phyloP scores from a whole-genome alignment of 2,888 invertebrate genomes.

The Torymus aiolomorphi region DNA sequence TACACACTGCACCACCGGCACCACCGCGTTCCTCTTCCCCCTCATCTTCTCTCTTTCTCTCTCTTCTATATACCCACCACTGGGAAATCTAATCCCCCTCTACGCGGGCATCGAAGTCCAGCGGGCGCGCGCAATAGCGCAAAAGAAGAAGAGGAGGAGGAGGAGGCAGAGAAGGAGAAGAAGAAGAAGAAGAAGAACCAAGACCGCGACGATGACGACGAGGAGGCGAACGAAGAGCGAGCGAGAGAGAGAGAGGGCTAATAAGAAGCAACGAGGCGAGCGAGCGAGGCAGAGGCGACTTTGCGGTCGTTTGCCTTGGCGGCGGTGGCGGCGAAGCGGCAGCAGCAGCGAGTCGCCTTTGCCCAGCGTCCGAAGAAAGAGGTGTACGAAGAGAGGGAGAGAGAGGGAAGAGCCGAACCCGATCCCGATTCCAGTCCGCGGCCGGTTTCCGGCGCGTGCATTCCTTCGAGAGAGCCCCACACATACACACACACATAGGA shows the following conservation, averaged over 20 bases:
- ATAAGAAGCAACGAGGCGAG: constrained; percentile 37
- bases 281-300: constrained; percentile 36
- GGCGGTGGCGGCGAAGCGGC: neutral
- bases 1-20: neutral
- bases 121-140: neutral
- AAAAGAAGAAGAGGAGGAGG: constrained; percentile 16
- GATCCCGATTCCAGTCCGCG: constrained; percentile 73
- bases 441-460: constrained; percentile 73
- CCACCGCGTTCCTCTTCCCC: neutral
- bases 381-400: constrained; percentile 38
- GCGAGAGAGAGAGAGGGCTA: constrained; percentile 26
- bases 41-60: too few species aligned
- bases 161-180: constrained; percentile 29
- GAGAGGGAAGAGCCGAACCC: constrained; percentile 62
- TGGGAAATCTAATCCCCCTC: constrained; percentile 38
- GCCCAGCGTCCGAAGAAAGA: constrained; percentile 40
- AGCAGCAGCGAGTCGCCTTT: constrained; percentile 45
- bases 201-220: constrained; percentile 9
- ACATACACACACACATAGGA: neutral
- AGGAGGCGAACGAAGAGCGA: constrained; percentile 28
- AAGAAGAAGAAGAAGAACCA: constrained; percentile 39
- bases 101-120: neutral
- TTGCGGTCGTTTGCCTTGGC: constrained; percentile 59
- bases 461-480: constrained; percentile 63
- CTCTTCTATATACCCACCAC: neutral